Base-by-base conservation (phyloP, 2,113 vertebrate genomes). In the Pantherophis guttatus region DNA sequence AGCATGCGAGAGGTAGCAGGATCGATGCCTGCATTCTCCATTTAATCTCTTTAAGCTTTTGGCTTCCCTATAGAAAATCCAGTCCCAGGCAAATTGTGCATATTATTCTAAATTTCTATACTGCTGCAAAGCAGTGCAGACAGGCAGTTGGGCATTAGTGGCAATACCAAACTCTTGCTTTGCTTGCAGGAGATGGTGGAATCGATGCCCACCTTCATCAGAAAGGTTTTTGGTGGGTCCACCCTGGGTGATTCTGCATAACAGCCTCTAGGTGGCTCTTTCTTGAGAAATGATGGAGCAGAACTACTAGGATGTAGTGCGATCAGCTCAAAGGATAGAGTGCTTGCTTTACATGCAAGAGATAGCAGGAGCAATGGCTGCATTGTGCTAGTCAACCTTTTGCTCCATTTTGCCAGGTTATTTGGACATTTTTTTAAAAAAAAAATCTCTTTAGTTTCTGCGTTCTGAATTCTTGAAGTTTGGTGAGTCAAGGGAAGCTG, bases 401-500 rank as follows among this genome's bases (percentile, higher is more conserved):
- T 9, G 7, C 24, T 7, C 3, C 5, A n/a, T 15, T 70, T 70
- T 70, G 65, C 65, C 29, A 70, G 1, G 29, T 70, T 65, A 70
- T n/a, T 15, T 1, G 65, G 65, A 70, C 65, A 6, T n/a, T 70
- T 70, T 65, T 6, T 12, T 10, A 48, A 48, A 48, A 48, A 48
- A 48, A 48, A 48, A 48, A 65, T 29, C 24, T 62, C 59, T 62
- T 24, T 26, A 62, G 59, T n/a, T 5, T n/a, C 29, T 70, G 29
- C 5, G 15, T n/a, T 29, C 65, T 12, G 48, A 17, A 1, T 57
- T 33, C 54, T 57, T 57, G 8, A 3, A 48, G n/a, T 48, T 23
- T 10, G 7, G n/a, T 86, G 81, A 3, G 17, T 48, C 1, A 23
- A 23, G 1, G 1, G 0, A 23, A 19, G 0, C 0, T 7, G 1